Conservation (phyloP, 2,113 vertebrate genomes). For the Solea senegalensis region DNA sequence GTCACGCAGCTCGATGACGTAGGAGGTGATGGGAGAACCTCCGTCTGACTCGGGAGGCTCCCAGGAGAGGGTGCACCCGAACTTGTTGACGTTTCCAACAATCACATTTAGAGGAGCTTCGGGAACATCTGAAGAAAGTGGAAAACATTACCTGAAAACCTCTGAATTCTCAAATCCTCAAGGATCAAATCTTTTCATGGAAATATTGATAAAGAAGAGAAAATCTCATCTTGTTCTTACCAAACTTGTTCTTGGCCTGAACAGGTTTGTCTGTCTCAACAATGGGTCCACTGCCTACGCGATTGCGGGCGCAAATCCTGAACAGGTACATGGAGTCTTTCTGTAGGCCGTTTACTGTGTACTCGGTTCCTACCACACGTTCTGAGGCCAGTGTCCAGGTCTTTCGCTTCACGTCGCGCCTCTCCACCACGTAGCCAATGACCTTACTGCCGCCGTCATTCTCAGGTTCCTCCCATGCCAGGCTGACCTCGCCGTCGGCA, state of each 20-base stretch:
- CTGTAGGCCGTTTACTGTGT: slow-evolving; percentile 92
- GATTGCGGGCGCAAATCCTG: slow-evolving; percentile 94
- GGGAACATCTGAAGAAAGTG: slow-evolving; percentile 86
- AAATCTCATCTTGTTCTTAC: slow-evolving; percentile 76
- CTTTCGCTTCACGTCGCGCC: slow-evolving; percentile 93
- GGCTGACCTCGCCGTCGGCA: slow-evolving; percentile 93
- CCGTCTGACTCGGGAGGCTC: slow-evolving; percentile 92
- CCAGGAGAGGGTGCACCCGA: slow-evolving; percentile 93
- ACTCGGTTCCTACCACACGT: slow-evolving; percentile 90
- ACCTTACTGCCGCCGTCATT: slow-evolving; percentile 97
- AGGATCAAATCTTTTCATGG: background rate
- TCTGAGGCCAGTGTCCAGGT: slow-evolving; percentile 95
- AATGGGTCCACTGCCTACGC: slow-evolving; percentile 92
- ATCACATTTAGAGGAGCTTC: slow-evolving; percentile 92
- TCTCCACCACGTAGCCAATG: slow-evolving; percentile 90
- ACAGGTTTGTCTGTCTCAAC: slow-evolving; percentile 93
- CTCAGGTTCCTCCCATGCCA: slow-evolving; percentile 96
- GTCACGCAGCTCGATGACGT: slow-evolving; percentile 93
- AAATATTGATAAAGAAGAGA: too few species aligned
- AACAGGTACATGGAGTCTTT: slow-evolving; percentile 94
- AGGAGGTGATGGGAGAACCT: slow-evolving; percentile 92
- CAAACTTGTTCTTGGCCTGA: slow-evolving; percentile 96
- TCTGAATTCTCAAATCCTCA: too few species aligned
- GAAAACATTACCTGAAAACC: too few species aligned
- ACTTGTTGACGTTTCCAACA: slow-evolving; percentile 90